Conservation (phyloP, 1,140 invertebrate genomes). For the Lordiphosa mommai region DNA sequence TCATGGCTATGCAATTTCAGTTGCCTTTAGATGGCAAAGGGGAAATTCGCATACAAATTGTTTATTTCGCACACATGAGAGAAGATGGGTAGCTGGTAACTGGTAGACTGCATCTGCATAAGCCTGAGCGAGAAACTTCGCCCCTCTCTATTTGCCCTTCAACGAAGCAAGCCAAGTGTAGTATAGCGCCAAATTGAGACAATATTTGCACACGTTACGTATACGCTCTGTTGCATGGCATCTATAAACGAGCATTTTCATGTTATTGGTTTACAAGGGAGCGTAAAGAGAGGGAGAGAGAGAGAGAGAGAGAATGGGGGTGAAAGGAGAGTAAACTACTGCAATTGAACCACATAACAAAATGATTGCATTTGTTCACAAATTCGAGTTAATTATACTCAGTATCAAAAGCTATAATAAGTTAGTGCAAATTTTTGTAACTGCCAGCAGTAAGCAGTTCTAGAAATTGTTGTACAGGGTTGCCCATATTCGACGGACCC, state of each 20-base stretch:
- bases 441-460: too few species aligned
- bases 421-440: too few species aligned
- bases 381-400: slow-evolving; percentile 46
- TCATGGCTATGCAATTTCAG: slow-evolving; percentile 42
- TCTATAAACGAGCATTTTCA: slow-evolving; percentile 69
- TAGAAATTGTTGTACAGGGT: too few species aligned
- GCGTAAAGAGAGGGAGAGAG: neutral
- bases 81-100: neutral
- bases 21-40: slow-evolving; percentile 39
- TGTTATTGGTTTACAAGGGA: slow-evolving; percentile 57
- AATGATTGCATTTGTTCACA: slow-evolving; percentile 68
- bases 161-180: slow-evolving; percentile 44
- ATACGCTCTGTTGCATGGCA: slow-evolving; percentile 56
- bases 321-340: slow-evolving; percentile 19
- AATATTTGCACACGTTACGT: slow-evolving; percentile 74
- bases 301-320: neutral
- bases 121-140: slow-evolving; percentile 23
- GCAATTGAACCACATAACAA: slow-evolving; percentile 68
- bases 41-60: slow-evolving; percentile 74
- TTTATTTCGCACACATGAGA: slow-evolving; percentile 58
- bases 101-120: slow-evolving; percentile 46
- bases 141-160: slow-evolving; percentile 38
- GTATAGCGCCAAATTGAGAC: slow-evolving; percentile 65
- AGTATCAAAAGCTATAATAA: too few species aligned
- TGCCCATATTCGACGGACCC: too few species aligned